phyloP scores from a whole-genome alignment of 1,140 invertebrate genomes.

The Venturia canescens region DNA sequence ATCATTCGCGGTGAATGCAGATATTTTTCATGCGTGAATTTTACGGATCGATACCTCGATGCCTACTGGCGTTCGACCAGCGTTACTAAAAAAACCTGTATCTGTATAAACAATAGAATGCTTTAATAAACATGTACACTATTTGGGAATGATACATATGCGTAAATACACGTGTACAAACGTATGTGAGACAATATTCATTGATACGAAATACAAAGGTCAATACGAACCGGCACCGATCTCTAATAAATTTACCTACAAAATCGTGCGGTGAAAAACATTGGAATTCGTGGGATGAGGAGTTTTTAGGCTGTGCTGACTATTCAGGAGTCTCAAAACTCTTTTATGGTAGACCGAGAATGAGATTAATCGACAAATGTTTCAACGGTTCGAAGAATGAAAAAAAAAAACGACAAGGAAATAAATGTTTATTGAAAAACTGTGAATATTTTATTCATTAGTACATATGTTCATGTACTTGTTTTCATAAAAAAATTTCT shows the following conservation, averaged over 20 bases:
- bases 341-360: too few relatives aligned
- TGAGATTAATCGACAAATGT: not conserved
- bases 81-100: conserved; percentile 20
- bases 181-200: conserved; percentile 6
- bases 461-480: too few relatives aligned
- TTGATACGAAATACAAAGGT: conserved; percentile 36
- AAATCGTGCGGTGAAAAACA: not conserved
- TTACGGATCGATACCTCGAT: conserved; percentile 60
- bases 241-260: conserved; percentile 15
- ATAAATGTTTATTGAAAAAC: too few relatives aligned
- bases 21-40: conserved; percentile 75
- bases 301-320: too few relatives aligned
- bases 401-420: too few relatives aligned
- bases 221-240: conserved; percentile 21
- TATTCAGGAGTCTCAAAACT: too few relatives aligned
- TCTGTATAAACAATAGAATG: not conserved
- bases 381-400: too few relatives aligned
- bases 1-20: conserved; percentile 70
- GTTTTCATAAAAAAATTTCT: too few relatives aligned
- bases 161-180: not conserved
- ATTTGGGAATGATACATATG: not conserved
- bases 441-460: too few relatives aligned
- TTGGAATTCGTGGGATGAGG: not conserved
- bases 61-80: conserved; percentile 41
- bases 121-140: not conserved